Percentiles rank a stretch among this genome's conserved stretches.
phyloP scores from a whole-genome alignment of 2,797 vertebrate species.

The Tolypeutes matacus region DNA sequence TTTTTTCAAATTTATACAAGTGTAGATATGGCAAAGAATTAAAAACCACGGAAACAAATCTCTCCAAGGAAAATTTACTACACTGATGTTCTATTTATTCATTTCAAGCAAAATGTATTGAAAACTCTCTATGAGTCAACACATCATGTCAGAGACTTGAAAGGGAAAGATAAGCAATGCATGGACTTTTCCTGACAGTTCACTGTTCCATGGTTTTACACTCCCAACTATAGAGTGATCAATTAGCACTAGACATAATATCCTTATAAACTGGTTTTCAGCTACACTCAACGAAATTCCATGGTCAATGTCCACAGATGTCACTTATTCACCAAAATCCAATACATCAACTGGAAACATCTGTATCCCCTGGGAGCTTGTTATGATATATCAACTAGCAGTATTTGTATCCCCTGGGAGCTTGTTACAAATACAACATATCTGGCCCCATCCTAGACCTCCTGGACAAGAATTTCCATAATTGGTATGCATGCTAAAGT shows the following conservation, averaged over 20 bases:
- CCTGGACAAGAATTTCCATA: background rate
- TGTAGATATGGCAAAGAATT: background rate
- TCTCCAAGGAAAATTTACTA: slow-evolving; percentile 18
- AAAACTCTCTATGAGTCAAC: background rate
- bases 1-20: slow-evolving; percentile 40
- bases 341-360: background rate
- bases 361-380: background rate
- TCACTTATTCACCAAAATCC: background rate
- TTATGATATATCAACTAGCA: background rate
- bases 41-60: slow-evolving; percentile 26
- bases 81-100: background rate
- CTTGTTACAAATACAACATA: background rate
- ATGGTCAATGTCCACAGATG: background rate
- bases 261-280: slow-evolving; percentile 9
- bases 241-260: background rate
- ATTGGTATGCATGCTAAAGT: background rate
- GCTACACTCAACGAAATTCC: background rate
- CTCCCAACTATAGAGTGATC: background rate
- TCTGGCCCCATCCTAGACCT: background rate
- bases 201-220: background rate
- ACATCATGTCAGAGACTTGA: background rate
- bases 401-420: background rate
- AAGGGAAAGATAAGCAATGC: background rate
- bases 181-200: background rate
- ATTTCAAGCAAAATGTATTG: slow-evolving; percentile 42